Evolutionary conservation across 2,797 vertebrate species (phyloP), one percentile per base, ranked within the genome.

Genomic region (Neosilurus hyrtlii): DNA sequence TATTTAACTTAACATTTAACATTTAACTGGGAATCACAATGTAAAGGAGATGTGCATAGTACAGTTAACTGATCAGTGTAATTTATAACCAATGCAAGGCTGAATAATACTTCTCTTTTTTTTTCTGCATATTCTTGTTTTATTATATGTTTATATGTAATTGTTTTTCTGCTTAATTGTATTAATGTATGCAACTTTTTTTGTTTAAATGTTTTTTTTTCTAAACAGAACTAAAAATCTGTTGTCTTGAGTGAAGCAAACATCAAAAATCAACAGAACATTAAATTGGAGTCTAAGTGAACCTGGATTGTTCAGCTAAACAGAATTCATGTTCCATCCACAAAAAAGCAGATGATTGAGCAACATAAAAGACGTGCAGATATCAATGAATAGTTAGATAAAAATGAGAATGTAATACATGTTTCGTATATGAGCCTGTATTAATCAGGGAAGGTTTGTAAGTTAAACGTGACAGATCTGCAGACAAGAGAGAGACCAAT

Each of bases 401-500:
- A 61, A 11, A 75, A 59, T 57, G 11, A 59, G 18, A 37, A 59
- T 22, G 37, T 16, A 30, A 37, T 11, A 62, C n/a, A 65, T 54
- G 12, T 54, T 26, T 18, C n/a, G n/a, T 20, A 65, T 12, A 35
- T 9, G 16, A 30, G 43, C 8, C 24, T 22, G 49, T 3, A 52
- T 67, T 16, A 30, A 56, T 67, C 52, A 43, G 10, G 54, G 57
- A 43, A 14, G 57, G 59, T 26, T 63, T 65, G 10, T 73, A 66
- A 49, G 22, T 30, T 11, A 57, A 65, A 66, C 8, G 0, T 74
- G 68, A 74, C 70, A 67, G 51, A 79, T 71, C 56, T 37, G 18
- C 3, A 22, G 74, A 59, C 56, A 63, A 71, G 37, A 71, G 43
- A 71, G 77, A 84, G 71, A 67, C 63, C 77, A 82, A 79, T 82